These are phyloP conservation scores for Drosophila ogumai DNA, from an alignment of 1,140 invertebrate species.

Conservation along the genomic window DNA sequence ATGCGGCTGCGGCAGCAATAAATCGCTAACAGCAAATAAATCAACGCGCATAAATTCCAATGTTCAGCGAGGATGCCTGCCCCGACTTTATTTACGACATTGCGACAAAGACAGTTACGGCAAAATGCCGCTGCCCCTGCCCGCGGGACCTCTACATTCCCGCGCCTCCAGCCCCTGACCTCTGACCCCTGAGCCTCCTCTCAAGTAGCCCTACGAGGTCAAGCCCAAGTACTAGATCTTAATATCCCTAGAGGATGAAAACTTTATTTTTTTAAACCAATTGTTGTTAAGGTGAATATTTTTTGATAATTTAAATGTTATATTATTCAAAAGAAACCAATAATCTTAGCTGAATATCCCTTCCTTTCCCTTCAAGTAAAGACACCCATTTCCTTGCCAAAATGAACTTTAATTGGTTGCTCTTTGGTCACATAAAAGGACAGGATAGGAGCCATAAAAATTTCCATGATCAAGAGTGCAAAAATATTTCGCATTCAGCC, in stretches of 20 bases:
- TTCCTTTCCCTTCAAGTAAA: background rate
- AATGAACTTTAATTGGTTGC: conserved; percentile 10
- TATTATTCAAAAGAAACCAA: too few relatives aligned
- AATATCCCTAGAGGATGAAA: too few relatives aligned
- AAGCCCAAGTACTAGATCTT: conserved; percentile 7
- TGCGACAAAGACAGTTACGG: conserved; percentile 81
- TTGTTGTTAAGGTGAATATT: background rate
- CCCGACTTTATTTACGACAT: conserved; percentile 82
- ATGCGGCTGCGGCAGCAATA: conserved; percentile 82
- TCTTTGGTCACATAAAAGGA: background rate
- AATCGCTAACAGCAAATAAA: conserved; percentile 85
- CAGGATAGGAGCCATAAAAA: conserved; percentile 10
- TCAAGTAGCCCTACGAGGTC: conserved; percentile 23
- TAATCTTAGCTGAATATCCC: too few relatives aligned
- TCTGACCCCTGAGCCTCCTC: conserved; percentile 3
- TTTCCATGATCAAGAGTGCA: conserved; percentile 5
- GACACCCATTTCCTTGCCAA: background rate
- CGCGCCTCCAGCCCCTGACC: conserved; percentile 27
- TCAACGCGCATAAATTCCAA: conserved; percentile 84
- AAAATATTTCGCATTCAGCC: conserved; percentile 16
- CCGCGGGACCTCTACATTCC: conserved; percentile 13
- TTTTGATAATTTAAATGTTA: too few relatives aligned
- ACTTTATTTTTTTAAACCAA: too few relatives aligned
- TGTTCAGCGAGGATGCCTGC: conserved; percentile 75
- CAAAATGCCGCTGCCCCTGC: conserved; percentile 65